Conservation (phyloP, 2,113 vertebrate genomes). For the Tyrannus savana region DNA sequence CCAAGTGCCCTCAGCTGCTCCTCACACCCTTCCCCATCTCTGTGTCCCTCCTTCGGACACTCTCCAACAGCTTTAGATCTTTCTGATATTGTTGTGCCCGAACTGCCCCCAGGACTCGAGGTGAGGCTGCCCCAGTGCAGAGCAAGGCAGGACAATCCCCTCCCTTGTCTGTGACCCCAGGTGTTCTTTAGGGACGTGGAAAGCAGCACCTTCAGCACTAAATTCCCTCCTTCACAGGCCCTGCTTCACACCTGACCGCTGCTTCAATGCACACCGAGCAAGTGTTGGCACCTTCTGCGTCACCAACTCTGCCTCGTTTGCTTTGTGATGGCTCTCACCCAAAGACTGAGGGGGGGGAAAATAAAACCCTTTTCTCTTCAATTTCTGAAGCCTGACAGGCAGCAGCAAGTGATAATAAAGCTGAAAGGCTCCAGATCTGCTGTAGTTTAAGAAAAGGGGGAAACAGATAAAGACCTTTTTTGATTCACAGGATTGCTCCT, state of each 20-base stretch:
- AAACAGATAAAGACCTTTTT: not conserved
- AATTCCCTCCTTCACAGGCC: not conserved
- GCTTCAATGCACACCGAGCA: accelerated
- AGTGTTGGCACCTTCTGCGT: not conserved
- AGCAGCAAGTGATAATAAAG: not conserved
- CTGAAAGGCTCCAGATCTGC: not conserved
- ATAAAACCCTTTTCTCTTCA: not conserved
- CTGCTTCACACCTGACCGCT: not conserved
- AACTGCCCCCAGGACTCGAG: not conserved
- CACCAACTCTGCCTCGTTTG: not conserved
- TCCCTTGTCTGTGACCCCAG: not conserved
- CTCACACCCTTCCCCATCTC: not conserved
- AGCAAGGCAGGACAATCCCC: not conserved
- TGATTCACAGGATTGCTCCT: not conserved
- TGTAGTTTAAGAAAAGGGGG: not conserved
- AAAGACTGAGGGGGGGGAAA: not conserved
- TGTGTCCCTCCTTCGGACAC: not conserved
- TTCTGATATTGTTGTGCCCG: not conserved
- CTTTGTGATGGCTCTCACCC: not conserved
- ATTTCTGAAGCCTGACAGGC: not conserved
- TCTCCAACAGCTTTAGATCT: not conserved
- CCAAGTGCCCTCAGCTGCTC: too few species aligned
- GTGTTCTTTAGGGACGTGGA: not conserved
- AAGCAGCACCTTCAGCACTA: accelerated
- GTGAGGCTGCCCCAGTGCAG: not conserved